Conservation (phyloP, 2,113 vertebrate genomes). For the Callionymus lyra region DNA sequence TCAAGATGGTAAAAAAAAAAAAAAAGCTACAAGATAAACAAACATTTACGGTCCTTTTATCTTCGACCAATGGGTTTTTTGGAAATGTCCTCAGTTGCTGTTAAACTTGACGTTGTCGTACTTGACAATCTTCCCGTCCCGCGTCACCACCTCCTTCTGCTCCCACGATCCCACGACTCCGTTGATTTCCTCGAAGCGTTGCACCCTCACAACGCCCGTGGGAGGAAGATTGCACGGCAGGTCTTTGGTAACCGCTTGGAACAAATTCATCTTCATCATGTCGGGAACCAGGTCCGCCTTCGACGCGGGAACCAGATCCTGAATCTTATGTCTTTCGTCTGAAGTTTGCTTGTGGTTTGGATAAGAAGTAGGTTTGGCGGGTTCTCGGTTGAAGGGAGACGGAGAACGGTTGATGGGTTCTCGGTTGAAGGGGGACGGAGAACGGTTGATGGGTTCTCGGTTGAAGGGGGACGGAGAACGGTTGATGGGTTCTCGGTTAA, state of each 20-base stretch:
- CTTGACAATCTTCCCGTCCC: conserved; percentile 50
- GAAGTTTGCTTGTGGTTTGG: conserved; percentile 1
- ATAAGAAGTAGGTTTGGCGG: conserved; percentile 15
- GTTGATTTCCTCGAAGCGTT: conserved; percentile 31
- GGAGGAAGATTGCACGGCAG: conserved; percentile 36
- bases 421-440: not conserved
- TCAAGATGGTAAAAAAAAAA: no score
- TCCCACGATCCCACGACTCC: conserved; percentile 36
- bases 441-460: not conserved
- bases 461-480: not conserved
- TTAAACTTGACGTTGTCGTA: conserved; percentile 44
- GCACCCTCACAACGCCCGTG: conserved; percentile 37
- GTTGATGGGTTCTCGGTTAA: not conserved
- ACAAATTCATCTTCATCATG: conserved; percentile 30
- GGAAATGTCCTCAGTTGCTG: no score
- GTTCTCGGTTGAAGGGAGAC: conserved; percentile 12
- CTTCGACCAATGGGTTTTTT: no score
- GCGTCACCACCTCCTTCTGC: conserved; percentile 53
- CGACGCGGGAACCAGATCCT: not conserved
- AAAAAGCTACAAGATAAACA: not conserved
- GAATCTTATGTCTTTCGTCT: conserved; percentile 9
- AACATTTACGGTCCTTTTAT: no score
- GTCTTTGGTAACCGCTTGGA: conserved; percentile 23
- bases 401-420: not conserved
- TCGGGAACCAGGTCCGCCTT: not conserved